Evolutionary conservation across 2,888 invertebrate genomes (phyloP).

Genomic region (Eristalinus aeneus): DNA sequence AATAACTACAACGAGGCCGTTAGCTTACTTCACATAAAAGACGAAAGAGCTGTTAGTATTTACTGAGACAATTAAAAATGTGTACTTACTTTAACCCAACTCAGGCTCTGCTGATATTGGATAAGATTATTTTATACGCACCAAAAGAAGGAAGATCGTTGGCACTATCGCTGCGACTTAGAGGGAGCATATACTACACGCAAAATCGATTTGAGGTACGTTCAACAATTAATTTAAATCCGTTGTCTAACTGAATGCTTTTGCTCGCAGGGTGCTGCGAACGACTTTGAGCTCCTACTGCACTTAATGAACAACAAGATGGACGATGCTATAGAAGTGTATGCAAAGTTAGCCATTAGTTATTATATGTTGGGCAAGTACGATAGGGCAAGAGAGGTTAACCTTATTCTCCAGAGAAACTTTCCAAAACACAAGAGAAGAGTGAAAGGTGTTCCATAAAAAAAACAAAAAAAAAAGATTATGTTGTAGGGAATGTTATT

Average conservation of each 20-base stretch:
- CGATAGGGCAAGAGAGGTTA: slow-evolving; percentile 16
- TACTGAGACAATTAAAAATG: too few species aligned
- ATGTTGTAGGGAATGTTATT: neutral
- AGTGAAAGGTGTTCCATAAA: slow-evolving; percentile 5
- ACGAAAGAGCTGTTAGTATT: slow-evolving; percentile 13
- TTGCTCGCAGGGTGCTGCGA: neutral
- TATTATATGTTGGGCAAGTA: slow-evolving; percentile 22
- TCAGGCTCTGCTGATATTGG: slow-evolving; percentile 18
- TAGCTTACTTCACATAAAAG: slow-evolving; percentile 9
- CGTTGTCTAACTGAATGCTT: neutral
- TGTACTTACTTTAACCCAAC: neutral
- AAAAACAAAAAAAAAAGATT: too few species aligned
- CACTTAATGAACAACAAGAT: neutral
- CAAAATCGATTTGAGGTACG: slow-evolving; percentile 13
- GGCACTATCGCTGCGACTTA: neutral
- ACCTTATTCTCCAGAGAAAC: neutral
- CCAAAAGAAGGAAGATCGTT: slow-evolving; percentile 22
- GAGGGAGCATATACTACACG: slow-evolving; percentile 26
- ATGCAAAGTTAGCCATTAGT: slow-evolving; percentile 18
- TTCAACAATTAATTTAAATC: too few species aligned
- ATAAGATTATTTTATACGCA: slow-evolving; percentile 18
- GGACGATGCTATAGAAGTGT: slow-evolving; percentile 19
- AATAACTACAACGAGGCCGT: slow-evolving; percentile 31
- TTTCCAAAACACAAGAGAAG: neutral
- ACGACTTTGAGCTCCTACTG: slow-evolving; percentile 32